Evolutionary conservation across 2,797 vertebrate species (phyloP), one percentile per base, ranked within the genome.

Genomic region (Leuciscus waleckii): DNA sequence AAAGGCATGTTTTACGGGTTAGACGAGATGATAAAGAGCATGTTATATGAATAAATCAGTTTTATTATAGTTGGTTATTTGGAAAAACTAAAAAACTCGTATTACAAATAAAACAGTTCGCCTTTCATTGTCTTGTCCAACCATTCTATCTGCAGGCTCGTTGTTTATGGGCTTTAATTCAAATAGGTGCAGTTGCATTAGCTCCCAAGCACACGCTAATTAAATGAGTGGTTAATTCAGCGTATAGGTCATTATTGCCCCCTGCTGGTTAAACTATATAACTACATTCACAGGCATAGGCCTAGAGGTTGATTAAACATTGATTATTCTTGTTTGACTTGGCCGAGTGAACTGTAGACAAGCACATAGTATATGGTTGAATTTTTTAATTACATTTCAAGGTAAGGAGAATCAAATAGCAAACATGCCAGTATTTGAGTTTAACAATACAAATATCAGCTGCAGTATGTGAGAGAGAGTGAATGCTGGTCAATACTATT

Each of bases 201-300:
- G 35, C 69, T 74, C n/a, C 9, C 37, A 3, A 80, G 74, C 41
- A 65, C 46, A 16, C 10, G 23, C 1, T 51, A 79, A 81, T 65
- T 65, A 51, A 85, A 65, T 29, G 77, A 29, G 56, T 41, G 29
- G 16, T 54, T 46, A 7, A 43, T 63, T 49, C 29, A 13, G 26
- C n/a, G n/a, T n/a, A n/a, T 26, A 78, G 29, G 23, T 5, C 51
- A 51, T 88, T 4, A 86, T 87, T 86, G 92, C 88, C 93, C 17
- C 92, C 92, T 83, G 83, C 88, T 91, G 94, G 90, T 49, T 26
- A 11, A 17, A 21, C 10, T 1, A 2, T 54, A 14, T 3, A 61
- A 78, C 23, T 65, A 65, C 85, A 84, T 5, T 23, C 29, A 41
- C 37, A 37, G 5, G n/a, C 39, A 29, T 3, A 7, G 5, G n/a